Base-by-base conservation (phyloP, 2,888 invertebrate species). In the Ditylenchus weischeri region DNA sequence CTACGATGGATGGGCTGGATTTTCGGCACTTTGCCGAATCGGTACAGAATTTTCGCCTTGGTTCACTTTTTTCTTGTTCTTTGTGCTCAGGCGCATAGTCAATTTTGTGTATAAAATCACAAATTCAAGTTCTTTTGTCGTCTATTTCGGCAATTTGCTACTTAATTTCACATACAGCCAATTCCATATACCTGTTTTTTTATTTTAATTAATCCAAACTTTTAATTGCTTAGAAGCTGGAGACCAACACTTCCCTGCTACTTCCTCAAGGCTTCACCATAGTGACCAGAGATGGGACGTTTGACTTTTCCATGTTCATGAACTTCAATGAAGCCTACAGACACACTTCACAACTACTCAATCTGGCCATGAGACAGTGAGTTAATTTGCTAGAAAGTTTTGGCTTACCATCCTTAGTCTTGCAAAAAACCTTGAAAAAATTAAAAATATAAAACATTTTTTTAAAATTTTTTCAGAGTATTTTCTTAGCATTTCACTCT, bases 311-410 rank as follows among this genome's bases (percentile, higher is more conserved):
- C 11, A 88, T 95, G 88, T 90, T 96, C 81, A 85, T 93, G 74
- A 90, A 89, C 83, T 90, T 91, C 83, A 88, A 88, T 65, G 94
- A 96, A 84, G 92, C 93, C 0, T 93, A 90, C 84, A 88, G 89
- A 19, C 84, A 96, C 76, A 93, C 95, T 89, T 91, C 93, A 81
- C 95, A 95, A 84, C 86, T 98, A 54, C 92, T 93, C 64, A 95
- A 95, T 86, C 89, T 95, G 86, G 94, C 95, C 67, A 94, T 96
- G 89, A 93, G 92, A 87, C 86, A 86, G 85, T 86, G 38, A 71
- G 76, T 64, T 64, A 54, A 13, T n/a, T 47, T 38, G n/a, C 8
- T 43, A n/a, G 13, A 11, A 36, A 68, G 8, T 43, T 29, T 5
- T 15, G 5, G 43, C 43, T 43, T 15, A 43, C 15, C 5, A 43